These are phyloP conservation scores for Sipha maydis DNA, from an alignment of 2,888 invertebrate species.

Conservation along the genomic window DNA sequence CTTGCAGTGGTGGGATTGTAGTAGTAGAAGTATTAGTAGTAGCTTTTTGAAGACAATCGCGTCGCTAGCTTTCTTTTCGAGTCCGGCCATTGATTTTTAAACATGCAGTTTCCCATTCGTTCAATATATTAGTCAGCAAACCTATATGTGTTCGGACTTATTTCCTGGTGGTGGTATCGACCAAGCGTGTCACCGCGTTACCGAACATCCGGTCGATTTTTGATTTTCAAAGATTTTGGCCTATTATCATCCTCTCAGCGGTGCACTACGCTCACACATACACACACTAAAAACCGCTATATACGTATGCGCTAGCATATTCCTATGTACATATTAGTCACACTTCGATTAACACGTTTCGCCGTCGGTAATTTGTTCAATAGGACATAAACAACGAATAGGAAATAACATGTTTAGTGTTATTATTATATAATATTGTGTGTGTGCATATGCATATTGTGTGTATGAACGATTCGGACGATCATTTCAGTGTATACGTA, in stretches of 20 bases:
- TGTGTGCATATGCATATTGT: no score
- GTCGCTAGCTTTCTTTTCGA: not conserved
- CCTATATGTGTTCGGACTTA: not conserved
- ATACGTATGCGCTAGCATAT: no score
- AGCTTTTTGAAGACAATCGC: slow-evolving; percentile 10
- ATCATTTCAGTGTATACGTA: not conserved
- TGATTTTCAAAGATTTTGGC: not conserved
- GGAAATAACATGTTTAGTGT: not conserved
- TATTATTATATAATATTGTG: not conserved
- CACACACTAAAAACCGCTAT: no score
- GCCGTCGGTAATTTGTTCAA: not conserved
- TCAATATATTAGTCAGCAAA: not conserved
- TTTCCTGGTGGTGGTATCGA: not conserved
- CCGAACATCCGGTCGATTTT: slow-evolving; percentile 5
- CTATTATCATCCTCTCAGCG: not conserved
- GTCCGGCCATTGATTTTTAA: not conserved
- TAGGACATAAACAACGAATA: not conserved
- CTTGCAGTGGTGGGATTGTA: no score
- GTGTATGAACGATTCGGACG: not conserved
- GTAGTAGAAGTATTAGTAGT: no score
- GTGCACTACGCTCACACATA: not conserved
- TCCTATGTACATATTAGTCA: not conserved
- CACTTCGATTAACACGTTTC: slow-evolving; percentile 3
- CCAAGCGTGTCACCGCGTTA: not conserved
- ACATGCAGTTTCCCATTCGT: not conserved